These are phyloP conservation scores for Bombus affinis DNA, from an alignment of 1,140 invertebrate genomes.

Conservation along the genomic window DNA sequence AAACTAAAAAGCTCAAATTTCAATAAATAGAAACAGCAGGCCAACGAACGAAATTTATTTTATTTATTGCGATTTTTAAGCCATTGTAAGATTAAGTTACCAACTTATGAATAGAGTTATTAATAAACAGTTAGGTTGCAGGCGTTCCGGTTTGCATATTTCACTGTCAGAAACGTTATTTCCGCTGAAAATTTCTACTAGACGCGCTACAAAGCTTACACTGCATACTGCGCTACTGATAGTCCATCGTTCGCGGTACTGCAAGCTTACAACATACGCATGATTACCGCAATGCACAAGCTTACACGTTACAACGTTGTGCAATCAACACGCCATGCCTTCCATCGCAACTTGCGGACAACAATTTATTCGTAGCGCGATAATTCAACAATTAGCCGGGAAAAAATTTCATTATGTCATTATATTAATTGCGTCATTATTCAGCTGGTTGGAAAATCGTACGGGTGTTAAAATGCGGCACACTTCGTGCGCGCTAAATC, in stretches of 20 bases:
- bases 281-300: background rate
- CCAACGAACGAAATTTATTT: background rate
- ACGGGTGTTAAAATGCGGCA: background rate
- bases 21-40: background rate
- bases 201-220: background rate
- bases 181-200: background rate
- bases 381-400: constrained; percentile 23
- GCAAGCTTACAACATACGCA: background rate
- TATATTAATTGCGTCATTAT: constrained; percentile 22
- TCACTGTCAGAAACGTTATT: background rate
- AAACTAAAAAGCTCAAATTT: background rate
- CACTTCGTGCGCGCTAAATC: background rate
- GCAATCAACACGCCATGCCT: background rate
- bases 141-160: background rate
- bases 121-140: background rate
- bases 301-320: background rate
- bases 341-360: background rate
- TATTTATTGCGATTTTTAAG: background rate
- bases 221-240: background rate
- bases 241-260: background rate
- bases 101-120: background rate
- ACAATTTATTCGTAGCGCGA: constrained; percentile 7
- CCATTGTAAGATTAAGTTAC: too few relatives aligned
- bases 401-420: constrained; percentile 18
- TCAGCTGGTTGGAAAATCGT: background rate